Evolutionary conservation across 2,113 vertebrate genomes (phyloP).

Genomic region (Coptodon bakossiorum): DNA sequence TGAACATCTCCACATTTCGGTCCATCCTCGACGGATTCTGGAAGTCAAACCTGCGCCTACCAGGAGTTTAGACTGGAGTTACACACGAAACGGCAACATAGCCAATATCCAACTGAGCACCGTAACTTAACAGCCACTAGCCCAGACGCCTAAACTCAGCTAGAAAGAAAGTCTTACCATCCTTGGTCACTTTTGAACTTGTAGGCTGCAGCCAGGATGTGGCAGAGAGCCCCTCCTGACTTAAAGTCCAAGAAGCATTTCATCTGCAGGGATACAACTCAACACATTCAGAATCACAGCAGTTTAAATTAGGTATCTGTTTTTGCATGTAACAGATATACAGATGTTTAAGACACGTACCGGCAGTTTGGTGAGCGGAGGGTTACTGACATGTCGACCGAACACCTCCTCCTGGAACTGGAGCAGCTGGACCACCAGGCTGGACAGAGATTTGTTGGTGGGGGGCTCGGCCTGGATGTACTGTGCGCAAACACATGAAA

Average conservation of each 20-base stretch:
- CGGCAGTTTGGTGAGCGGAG: constrained; percentile 90
- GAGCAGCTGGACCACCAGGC: constrained; percentile 92
- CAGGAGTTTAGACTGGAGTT: constrained; percentile 75
- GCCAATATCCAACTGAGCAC: background rate
- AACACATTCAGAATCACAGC: background rate
- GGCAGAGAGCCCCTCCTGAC: constrained; percentile 91
- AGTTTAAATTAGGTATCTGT: background rate
- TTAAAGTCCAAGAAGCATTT: constrained; percentile 98
- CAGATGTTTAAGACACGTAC: constrained; percentile 49
- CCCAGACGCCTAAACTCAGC: background rate
- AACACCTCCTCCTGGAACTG: constrained; percentile 98
- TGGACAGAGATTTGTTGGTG: constrained; percentile 95
- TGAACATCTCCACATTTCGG: constrained; percentile 97
- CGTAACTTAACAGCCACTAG: background rate
- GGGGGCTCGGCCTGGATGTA: constrained; percentile 96
- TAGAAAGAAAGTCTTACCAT: constrained; percentile 80
- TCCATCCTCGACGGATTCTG: constrained; percentile 98
- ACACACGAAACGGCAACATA: constrained; percentile 58
- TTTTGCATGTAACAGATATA: background rate
- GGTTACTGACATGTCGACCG: constrained; percentile 95
- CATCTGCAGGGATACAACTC: constrained; percentile 76
- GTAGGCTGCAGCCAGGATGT: constrained; percentile 95
- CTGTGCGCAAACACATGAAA: constrained; percentile 44
- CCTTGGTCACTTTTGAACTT: constrained; percentile 99
- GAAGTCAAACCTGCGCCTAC: constrained; percentile 97